Evolutionary conservation across 2,888 invertebrate genomes (phyloP), one percentile per base, ranked within the genome.

Genomic region (Phragmatobia fuliginosa): DNA sequence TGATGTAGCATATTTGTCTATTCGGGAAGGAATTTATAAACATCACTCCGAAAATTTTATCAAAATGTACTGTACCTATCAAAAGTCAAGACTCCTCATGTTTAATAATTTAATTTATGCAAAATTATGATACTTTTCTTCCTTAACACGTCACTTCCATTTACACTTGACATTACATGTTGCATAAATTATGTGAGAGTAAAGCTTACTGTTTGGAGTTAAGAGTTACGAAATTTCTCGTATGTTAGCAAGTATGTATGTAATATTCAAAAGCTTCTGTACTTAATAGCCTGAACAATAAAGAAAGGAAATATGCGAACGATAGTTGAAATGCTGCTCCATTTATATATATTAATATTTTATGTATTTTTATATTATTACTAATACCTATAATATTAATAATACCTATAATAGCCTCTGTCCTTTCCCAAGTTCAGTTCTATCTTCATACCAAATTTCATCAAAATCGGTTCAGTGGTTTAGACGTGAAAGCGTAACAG

Each of bases 141-240:
- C 31, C 45, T 58, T 59, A 21, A 32, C 32, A 63, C 52, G 73
- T 75, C 75, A 78, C 70, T 68, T 75, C 62, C 63, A 75, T 75
- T 71, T 60, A 62, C 67, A 41, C 63, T 56, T 33, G 45, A 75
- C 59, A 31, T 31, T 8, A 25, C 58, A 18, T 32, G 59, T 52
- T 38, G 52, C 65, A 66, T 80, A 80, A 75, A n/a, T 81, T 75
- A 70, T 52, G 28, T 25, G 62, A 63, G 72, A 63, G 72, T 66
- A 60, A 65, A 68, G 69, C 78, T 69, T 68, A 80, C 75, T 75
- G 81, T 65, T 71, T 67, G 52, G 28, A 52, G 64, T 31, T 59
- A 36, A 41, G 56, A 41, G 38, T 72, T 66, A 52, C 31, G 18
- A 31, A 41, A 41, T 21, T 28, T 41, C 62, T 28, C 38, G 62